A percentile compares a stretch with the other conserved stretches of the same genome.
phyloP scores from a whole-genome alignment of 53 echinoderm and acorn worm genomes.

The Patiria pectinifera region DNA sequence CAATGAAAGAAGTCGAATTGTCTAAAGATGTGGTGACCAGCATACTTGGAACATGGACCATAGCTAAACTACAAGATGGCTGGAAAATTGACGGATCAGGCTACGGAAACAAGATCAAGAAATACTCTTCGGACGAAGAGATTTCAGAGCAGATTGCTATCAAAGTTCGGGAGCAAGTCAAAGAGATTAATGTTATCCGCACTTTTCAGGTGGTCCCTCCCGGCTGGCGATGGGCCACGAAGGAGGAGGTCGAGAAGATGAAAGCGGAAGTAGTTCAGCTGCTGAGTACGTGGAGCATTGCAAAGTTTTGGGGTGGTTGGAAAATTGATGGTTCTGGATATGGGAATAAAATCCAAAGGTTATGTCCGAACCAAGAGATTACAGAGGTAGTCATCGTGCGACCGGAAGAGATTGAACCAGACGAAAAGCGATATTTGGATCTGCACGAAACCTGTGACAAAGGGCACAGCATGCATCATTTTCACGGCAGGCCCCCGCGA shows the following conservation, averaged over 20 bases:
- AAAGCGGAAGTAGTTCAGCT: background rate
- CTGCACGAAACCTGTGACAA: background rate
- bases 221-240: background rate
- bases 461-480: constrained; percentile 1
- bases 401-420: background rate
- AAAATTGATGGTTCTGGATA: constrained; percentile 3
- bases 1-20: background rate
- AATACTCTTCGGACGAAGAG: background rate
- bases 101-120: constrained; percentile 4
- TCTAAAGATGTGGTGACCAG: background rate
- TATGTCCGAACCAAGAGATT: background rate
- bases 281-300: constrained; percentile 3
- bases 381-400: background rate
- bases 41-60: background rate
- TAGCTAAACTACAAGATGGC: background rate
- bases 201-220: background rate
- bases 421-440: background rate
- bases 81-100: constrained; percentile 4
- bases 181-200: background rate
- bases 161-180: background rate
- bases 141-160: background rate
- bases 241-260: background rate
- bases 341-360: background rate
- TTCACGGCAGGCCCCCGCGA: background rate
- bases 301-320: background rate